Conservation (phyloP, 2,113 vertebrate species). For the Poecilia latipinna region DNA sequence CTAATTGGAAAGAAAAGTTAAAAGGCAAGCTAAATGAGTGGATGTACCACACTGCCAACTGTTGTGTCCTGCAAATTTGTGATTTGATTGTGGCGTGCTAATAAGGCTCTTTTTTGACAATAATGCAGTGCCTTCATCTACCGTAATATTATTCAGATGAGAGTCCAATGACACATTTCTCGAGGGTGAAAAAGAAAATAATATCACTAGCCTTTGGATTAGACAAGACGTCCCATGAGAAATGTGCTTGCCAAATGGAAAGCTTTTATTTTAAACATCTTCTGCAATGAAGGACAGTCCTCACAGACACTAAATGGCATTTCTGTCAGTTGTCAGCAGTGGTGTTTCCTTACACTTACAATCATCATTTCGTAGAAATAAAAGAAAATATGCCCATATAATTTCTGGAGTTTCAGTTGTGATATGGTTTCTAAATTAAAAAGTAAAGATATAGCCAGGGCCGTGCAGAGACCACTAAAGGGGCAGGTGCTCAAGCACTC, state of each 20-base stretch:
- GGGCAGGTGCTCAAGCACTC: too few species aligned
- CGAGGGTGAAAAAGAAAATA: slow-evolving; percentile 33
- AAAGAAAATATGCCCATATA: slow-evolving; percentile 38
- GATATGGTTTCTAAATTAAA: slow-evolving; percentile 22
- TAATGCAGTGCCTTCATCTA: slow-evolving; percentile 71
- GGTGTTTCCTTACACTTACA: slow-evolving; percentile 29
- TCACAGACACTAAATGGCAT: slow-evolving; percentile 44
- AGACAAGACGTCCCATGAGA: slow-evolving; percentile 64
- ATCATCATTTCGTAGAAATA: slow-evolving; percentile 22
- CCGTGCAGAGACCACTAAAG: too few species aligned
- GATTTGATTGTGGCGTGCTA: slow-evolving; percentile 72
- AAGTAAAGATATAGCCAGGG: neutral
- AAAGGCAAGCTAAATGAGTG: slow-evolving; percentile 60
- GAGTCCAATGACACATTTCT: slow-evolving; percentile 66
- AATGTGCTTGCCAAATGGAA: slow-evolving; percentile 53
- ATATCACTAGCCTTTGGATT: slow-evolving; percentile 68
- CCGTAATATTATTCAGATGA: slow-evolving; percentile 77
- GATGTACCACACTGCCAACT: slow-evolving; percentile 39
- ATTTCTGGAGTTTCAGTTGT: slow-evolving; percentile 45
- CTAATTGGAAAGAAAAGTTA: slow-evolving; percentile 57
- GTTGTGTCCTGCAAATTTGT: slow-evolving; percentile 62
- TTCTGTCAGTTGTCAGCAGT: slow-evolving; percentile 21
- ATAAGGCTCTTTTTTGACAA: slow-evolving; percentile 65
- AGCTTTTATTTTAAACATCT: slow-evolving; percentile 46
- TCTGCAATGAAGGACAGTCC: slow-evolving; percentile 16